phyloP scores from a whole-genome alignment of 2,113 vertebrate species.

The Sinosuthora webbiana region DNA sequence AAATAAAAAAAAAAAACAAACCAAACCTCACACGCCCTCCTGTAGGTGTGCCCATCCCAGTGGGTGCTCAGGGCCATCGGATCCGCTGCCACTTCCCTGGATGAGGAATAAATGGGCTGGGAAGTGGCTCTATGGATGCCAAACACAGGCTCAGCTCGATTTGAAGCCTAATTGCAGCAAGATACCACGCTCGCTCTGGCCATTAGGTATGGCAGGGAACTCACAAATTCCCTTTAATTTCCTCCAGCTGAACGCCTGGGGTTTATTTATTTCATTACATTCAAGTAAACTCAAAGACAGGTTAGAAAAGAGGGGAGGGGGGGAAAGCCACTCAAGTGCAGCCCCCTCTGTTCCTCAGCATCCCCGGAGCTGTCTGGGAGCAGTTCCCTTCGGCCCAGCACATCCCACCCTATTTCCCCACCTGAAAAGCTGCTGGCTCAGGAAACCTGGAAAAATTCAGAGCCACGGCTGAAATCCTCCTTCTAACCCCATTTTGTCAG shows the following conservation, averaged over 20 bases:
- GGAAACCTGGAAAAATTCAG: constrained; percentile 9
- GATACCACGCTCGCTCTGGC: background rate
- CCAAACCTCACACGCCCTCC: background rate
- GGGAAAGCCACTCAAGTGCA: background rate
- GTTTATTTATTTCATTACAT: background rate
- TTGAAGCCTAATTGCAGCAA: background rate
- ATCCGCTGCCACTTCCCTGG: background rate
- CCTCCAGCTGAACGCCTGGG: background rate
- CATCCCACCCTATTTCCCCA: background rate
- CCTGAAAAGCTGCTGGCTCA: background rate
- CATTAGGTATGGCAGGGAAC: background rate
- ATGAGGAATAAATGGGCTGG: background rate
- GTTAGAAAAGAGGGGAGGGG: background rate
- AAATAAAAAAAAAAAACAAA: background rate
- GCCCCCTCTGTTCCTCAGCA: background rate
- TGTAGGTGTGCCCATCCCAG: background rate
- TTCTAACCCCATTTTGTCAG: constrained; percentile 53
- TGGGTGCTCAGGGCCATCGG: fast-evolving
- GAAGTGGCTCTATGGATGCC: background rate
- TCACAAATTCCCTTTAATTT: background rate
- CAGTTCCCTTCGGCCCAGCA: fast-evolving
- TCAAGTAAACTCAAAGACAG: background rate
- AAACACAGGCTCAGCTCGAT: background rate
- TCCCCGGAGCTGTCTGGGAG: background rate
- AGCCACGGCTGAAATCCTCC: background rate